Conservation (phyloP, 2,888 invertebrate species). For the Tinea pellionella region DNA sequence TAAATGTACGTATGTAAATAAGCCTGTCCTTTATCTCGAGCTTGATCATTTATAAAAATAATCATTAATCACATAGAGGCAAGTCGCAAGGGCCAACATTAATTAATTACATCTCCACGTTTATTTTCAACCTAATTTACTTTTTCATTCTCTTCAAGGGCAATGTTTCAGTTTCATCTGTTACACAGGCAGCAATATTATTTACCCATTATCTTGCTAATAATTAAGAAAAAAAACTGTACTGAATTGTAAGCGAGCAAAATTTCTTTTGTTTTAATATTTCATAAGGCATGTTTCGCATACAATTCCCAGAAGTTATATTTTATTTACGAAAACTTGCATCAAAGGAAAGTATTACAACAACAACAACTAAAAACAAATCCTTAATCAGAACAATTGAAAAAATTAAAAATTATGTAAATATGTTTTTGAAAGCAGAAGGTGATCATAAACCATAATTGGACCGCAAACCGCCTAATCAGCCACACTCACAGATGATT, state of each 20-base stretch:
- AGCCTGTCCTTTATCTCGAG: background rate
- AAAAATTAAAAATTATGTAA: too few relatives aligned
- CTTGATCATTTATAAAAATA: background rate
- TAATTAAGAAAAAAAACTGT: too few relatives aligned
- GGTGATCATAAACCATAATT: too few relatives aligned
- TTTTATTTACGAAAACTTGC: background rate
- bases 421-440: too few relatives aligned
- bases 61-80: background rate
- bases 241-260: too few relatives aligned
- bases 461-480: background rate
- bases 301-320: background rate
- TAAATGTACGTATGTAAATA: background rate
- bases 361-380: too few relatives aligned
- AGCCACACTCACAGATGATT: conserved; percentile 2
- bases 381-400: too few relatives aligned
- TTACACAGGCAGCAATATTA: background rate
- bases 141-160: background rate
- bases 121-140: background rate
- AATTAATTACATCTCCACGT: conserved; percentile 31
- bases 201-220: too few relatives aligned
- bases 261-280: background rate
- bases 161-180: background rate
- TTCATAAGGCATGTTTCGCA: background rate
- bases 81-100: conserved; percentile 24
- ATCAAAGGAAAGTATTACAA: too few relatives aligned